These are phyloP conservation scores for Myopa testacea DNA, from an alignment of 2,888 invertebrate genomes.

Conservation along the genomic window DNA sequence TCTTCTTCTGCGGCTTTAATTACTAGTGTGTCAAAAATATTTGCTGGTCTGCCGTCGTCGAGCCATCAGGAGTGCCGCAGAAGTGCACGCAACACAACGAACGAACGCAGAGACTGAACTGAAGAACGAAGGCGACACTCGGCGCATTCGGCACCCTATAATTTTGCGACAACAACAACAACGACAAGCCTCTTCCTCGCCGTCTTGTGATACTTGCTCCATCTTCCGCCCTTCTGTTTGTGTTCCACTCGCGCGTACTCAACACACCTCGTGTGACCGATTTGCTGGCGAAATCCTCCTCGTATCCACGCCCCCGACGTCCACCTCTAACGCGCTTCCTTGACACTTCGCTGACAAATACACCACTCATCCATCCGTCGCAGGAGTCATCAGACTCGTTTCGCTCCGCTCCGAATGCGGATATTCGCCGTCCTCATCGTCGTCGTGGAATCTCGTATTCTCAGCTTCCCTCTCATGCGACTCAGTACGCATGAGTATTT, in stretches of 20 bases:
- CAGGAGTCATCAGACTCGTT: not conserved
- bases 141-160: slow-evolving; percentile 51
- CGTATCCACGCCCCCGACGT: too few species aligned
- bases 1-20: slow-evolving; percentile 1
- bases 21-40: not conserved
- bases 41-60: not conserved
- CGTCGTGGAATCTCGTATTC: not conserved
- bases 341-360: slow-evolving; percentile 20
- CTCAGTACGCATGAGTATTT: slow-evolving; percentile 7
- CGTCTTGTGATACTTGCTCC: too few species aligned
- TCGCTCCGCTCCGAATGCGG: not conserved
- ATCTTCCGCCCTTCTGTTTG: too few species aligned
- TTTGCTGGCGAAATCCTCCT: not conserved
- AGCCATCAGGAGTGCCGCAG: slow-evolving; percentile 18
- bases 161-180: slow-evolving; percentile 33
- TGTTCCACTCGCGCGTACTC: too few species aligned
- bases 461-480: not conserved
- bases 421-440: not conserved
- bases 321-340: slow-evolving; percentile 14
- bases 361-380: slow-evolving; percentile 1
- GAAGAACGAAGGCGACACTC: slow-evolving; percentile 50
- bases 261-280: too few species aligned
- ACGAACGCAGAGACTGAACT: slow-evolving; percentile 51
- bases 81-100: slow-evolving; percentile 39
- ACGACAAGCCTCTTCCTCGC: too few species aligned